phyloP scores from a whole-genome alignment of 2,113 vertebrate species.

The Tor tambroides region DNA sequence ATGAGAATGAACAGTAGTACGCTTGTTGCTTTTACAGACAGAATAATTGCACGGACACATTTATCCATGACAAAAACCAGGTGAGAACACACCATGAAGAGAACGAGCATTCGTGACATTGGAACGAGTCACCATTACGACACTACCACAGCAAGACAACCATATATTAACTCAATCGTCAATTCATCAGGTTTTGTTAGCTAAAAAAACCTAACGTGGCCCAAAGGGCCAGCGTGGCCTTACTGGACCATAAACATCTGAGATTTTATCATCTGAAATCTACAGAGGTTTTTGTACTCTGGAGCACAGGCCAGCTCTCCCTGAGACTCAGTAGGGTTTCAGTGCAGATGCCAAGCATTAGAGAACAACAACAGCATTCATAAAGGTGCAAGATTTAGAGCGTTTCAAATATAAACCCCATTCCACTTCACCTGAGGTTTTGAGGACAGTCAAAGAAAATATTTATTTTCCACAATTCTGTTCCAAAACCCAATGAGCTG shows the following conservation, averaged over 20 bases:
- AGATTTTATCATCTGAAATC: slow-evolving; percentile 68
- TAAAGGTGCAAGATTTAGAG: slow-evolving; percentile 65
- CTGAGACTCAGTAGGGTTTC: slow-evolving; percentile 66
- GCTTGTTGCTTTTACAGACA: too few species aligned
- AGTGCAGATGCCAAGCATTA: slow-evolving; percentile 65
- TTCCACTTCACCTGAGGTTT: slow-evolving; percentile 62
- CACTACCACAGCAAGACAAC: not conserved
- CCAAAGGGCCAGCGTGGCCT: slow-evolving; percentile 9
- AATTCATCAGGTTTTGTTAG: slow-evolving; percentile 43
- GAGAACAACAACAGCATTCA: slow-evolving; percentile 71
- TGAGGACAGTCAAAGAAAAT: not conserved
- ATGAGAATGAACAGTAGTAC: too few species aligned
- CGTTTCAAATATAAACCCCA: slow-evolving; percentile 63
- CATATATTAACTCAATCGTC: not conserved
- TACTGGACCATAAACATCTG: slow-evolving; percentile 60
- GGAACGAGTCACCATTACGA: not conserved
- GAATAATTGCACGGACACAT: too few species aligned
- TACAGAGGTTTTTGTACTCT: slow-evolving; percentile 60
- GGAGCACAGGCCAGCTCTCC: slow-evolving; percentile 61
- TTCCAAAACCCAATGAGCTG: not conserved
- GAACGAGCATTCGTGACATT: not conserved
- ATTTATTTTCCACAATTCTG: not conserved
- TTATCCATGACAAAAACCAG: slow-evolving; percentile 10
- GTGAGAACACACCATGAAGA: not conserved
- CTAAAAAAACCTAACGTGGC: slow-evolving; percentile 33